Evolutionary conservation across 2,888 invertebrate genomes (phyloP).

Genomic region (Clanis bilineata): DNA sequence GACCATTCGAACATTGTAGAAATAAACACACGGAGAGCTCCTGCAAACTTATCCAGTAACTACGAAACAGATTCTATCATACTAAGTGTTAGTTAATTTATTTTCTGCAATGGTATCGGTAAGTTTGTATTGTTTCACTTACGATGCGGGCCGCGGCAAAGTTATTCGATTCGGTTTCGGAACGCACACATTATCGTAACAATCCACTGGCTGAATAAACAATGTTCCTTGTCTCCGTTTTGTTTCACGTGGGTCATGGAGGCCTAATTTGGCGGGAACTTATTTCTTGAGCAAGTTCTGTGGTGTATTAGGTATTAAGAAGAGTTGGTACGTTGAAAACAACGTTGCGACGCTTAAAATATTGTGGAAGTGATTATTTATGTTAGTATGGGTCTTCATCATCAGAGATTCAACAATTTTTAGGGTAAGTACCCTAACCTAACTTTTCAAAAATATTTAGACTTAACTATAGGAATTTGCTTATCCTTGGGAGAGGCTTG

Average conservation of each 20-base stretch:
- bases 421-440: too few species aligned
- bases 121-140: slow-evolving; percentile 47
- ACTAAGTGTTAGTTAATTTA: background rate
- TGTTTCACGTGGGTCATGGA: slow-evolving; percentile 39
- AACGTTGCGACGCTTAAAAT: background rate
- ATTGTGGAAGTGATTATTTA: too few species aligned
- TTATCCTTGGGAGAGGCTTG: too few species aligned
- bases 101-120: slow-evolving; percentile 19
- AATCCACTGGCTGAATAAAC: slow-evolving; percentile 61
- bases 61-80: background rate
- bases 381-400: too few species aligned
- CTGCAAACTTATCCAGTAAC: background rate
- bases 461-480: too few species aligned
- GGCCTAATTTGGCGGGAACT: slow-evolving; percentile 33
- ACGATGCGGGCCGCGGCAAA: slow-evolving; percentile 61
- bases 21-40: slow-evolving; percentile 28
- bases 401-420: too few species aligned
- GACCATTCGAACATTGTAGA: slow-evolving; percentile 57
- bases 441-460: too few species aligned
- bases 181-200: slow-evolving; percentile 57
- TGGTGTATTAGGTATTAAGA: background rate
- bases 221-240: slow-evolving; percentile 53
- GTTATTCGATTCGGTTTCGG: slow-evolving; percentile 63
- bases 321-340: background rate
- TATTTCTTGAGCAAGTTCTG: background rate